Conservation (phyloP, 2,888 invertebrate species). For the Himalopsyche tibetana region DNA sequence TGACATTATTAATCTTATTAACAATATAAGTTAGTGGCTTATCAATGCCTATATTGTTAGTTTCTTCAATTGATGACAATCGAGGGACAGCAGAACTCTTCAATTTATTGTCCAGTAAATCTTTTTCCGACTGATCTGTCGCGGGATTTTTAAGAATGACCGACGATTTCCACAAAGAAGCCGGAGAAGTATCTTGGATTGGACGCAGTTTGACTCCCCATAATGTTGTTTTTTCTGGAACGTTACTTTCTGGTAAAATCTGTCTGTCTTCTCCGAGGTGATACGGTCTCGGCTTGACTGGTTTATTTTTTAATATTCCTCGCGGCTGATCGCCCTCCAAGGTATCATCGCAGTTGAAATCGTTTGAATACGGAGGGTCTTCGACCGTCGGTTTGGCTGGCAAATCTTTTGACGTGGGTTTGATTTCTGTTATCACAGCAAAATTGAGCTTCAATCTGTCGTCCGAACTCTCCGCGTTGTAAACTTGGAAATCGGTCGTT, state of each 20-base stretch:
- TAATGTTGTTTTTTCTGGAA: conserved; percentile 66
- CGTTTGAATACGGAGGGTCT: conserved; percentile 57
- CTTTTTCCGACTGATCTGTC: background rate
- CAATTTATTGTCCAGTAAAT: background rate
- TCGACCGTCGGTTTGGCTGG: conserved; percentile 61
- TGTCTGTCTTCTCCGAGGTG: conserved; percentile 82
- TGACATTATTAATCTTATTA: conserved; percentile 53
- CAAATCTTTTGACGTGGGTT: conserved; percentile 59
- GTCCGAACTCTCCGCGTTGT: conserved; percentile 64
- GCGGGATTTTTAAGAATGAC: conserved; percentile 69
- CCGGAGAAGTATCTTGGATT: conserved; percentile 68
- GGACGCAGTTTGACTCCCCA: conserved; percentile 77
- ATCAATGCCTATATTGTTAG: background rate
- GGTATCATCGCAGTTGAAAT: conserved; percentile 66
- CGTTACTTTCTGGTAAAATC: conserved; percentile 68
- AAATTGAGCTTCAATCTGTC: conserved; percentile 66
- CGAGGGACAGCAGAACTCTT: background rate
- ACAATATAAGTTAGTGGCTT: background rate
- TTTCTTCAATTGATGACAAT: background rate
- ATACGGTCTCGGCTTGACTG: conserved; percentile 85
- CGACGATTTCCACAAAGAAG: conserved; percentile 72
- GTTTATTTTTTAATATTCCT: conserved; percentile 86
- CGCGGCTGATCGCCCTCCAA: conserved; percentile 77
- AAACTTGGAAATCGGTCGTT: background rate
- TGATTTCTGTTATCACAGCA: conserved; percentile 65